Evolutionary conservation across 2,113 vertebrate species (phyloP).

Genomic region (Nymphicus hollandicus): DNA sequence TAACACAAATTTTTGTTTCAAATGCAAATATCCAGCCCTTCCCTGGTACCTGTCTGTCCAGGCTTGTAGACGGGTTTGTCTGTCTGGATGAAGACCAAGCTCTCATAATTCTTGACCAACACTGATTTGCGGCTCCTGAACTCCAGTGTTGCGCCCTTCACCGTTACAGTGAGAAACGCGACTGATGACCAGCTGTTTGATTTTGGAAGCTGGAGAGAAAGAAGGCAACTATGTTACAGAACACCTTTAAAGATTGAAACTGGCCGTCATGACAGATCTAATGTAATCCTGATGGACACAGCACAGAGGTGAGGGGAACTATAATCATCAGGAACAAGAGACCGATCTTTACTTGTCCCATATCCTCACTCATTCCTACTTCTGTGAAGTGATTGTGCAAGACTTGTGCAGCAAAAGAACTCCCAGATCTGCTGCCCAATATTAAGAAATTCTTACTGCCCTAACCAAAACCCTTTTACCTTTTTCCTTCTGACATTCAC

Average conservation of each 20-base stretch:
- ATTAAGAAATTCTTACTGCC: not conserved
- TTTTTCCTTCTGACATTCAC: not conserved
- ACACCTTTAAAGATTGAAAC: not conserved
- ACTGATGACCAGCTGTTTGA: not conserved
- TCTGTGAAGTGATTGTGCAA: not conserved
- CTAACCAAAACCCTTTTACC: not conserved
- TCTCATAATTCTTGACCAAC: conserved; percentile 47
- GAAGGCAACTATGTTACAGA: not conserved
- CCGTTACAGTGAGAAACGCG: conserved; percentile 38
- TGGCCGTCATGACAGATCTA: not conserved
- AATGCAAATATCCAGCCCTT: not conserved
- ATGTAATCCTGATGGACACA: not conserved
- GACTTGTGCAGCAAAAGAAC: not conserved
- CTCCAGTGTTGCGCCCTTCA: conserved; percentile 62
- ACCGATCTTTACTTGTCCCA: not conserved
- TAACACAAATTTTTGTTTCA: not conserved
- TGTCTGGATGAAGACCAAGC: conserved; percentile 73
- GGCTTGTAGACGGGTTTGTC: conserved; percentile 79
- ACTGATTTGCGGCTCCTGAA: conserved; percentile 56
- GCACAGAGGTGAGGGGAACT: not conserved
- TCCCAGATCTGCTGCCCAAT: not conserved
- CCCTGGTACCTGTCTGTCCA: conserved; percentile 62
- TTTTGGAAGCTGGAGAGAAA: conserved; percentile 56
- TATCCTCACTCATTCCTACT: not conserved
- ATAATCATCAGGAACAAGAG: not conserved